Base-by-base conservation (phyloP, 2,113 vertebrate species). In the Caranx melampygus region DNA sequence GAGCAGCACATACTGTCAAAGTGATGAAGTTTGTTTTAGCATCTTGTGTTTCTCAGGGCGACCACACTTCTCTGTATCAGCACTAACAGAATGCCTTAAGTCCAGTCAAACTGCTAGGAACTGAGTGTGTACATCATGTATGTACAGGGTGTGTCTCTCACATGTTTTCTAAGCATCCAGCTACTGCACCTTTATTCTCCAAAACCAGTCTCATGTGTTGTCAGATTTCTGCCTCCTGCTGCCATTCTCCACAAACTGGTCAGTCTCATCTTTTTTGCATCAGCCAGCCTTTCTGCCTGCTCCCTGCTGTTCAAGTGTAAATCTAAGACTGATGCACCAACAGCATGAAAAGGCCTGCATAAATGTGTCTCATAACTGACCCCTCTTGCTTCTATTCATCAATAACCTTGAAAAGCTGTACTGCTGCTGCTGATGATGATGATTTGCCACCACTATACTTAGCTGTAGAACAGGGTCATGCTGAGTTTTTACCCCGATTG, bases 241-340 rank as follows among this genome's bases (percentile, higher is more conserved):
- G 67, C 9, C 42, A 72, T 35, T 71, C 34, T 77, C 44, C 66
- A 6, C 10, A 20, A 63, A 61, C 52, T 55, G 33, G 63, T 60
- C 59, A 69, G 14, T 63, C 51, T 86, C 61, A 10, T 67, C 62
- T 62, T 63, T 54, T 33, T 77, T 84, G 63, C 76, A 68, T 75
- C 82, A 78, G 6, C n/a, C 20, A 3, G 55, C 34, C 63, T 80
- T 52, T 62, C 13, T 74, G 54, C 44, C 34, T 68, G 65, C 4
- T 0, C 61, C n/a, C 54, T 3, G 16, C 69, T 37, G 60, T n/a
- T 60, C 1, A 0, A 51, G 33, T 35, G 31, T 11, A 75, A 61
- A 51, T 35, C 37, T 52, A 6, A 3, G 1, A 21, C 62, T 47
- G 63, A n/a, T 26, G 47, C 18, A 33, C 13, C 26, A 3, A 6